phyloP scores from a whole-genome alignment of 2,888 invertebrate species.

The Lapara coniferarum region DNA sequence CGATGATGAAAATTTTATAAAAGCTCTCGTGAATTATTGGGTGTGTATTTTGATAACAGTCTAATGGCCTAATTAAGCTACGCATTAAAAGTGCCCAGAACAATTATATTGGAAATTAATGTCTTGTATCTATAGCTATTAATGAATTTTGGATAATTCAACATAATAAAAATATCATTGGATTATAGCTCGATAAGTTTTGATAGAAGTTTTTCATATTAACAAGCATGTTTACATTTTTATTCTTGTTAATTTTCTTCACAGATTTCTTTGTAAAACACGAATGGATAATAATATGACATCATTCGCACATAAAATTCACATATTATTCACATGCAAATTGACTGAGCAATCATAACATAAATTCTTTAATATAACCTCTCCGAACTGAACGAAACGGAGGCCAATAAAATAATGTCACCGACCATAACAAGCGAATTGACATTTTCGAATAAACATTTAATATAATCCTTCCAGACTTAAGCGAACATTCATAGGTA shows the following conservation, averaged over 20 bases:
- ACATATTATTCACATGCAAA: conserved; percentile 73
- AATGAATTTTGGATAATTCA: neutral
- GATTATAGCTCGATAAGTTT: neutral
- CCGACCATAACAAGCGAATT: conserved; percentile 41
- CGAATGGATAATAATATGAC: conserved; percentile 54
- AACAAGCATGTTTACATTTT: conserved; percentile 29
- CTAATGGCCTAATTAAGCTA: conserved; percentile 5
- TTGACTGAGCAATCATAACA: conserved; percentile 73
- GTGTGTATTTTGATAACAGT: conserved; percentile 3
- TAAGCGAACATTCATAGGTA: conserved; percentile 15
- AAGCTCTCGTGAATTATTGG: conserved; percentile 10
- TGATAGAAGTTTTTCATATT: neutral
- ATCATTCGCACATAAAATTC: conserved; percentile 70
- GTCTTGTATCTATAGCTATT: neutral
- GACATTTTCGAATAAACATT: conserved; percentile 40
- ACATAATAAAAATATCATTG: neutral
- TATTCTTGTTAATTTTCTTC: conserved; percentile 52
- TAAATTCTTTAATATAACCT: conserved; percentile 65
- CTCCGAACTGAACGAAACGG: conserved; percentile 51
- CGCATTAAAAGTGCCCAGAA: neutral
- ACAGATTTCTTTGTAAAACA: conserved; percentile 59
- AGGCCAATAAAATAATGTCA: conserved; percentile 54
- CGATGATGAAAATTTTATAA: conserved; percentile 11
- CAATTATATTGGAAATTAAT: neutral
- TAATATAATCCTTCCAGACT: conserved; percentile 40